Evolutionary conservation across 2,797 vertebrate genomes (phyloP).

Genomic region (Pangasius sanitwongsei): DNA sequence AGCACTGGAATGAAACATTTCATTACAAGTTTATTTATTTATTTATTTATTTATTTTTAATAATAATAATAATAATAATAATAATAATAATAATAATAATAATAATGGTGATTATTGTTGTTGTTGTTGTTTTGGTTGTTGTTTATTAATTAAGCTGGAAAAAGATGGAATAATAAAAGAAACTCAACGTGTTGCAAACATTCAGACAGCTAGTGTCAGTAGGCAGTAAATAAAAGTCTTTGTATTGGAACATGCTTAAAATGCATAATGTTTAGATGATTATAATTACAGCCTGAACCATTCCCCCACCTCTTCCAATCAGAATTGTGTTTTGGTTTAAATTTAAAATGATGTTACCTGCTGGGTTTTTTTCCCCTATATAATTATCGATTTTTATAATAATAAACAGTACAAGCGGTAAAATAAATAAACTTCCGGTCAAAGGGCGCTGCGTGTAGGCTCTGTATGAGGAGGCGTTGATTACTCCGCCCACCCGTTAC

Average conservation of each 20-base stretch:
- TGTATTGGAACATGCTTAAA: not conserved
- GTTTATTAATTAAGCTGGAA: not conserved
- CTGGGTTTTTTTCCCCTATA: not conserved
- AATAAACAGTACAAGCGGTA: no score
- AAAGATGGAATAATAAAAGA: not conserved
- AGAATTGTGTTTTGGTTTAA: not conserved
- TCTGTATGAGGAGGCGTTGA: no score
- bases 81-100: no score
- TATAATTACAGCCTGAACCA: not conserved
- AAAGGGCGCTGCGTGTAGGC: not conserved
- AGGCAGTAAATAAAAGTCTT: not conserved
- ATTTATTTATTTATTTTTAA: not conserved
- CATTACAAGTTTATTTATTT: not conserved
- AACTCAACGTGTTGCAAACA: not conserved
- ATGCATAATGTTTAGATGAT: not conserved
- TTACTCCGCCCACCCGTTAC: slow-evolving; percentile 42
- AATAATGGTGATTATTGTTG: not conserved
- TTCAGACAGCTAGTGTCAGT: not conserved
- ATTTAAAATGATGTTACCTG: not conserved
- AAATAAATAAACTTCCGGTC: not conserved
- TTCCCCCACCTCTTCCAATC: not conserved
- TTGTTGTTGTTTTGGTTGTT: not conserved
- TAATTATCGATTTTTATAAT: not conserved
- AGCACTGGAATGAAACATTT: not conserved
- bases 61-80: no score